A percentile compares a stretch with the other conserved stretches of the same genome.
Conservation (phyloP, 2,113 vertebrate genomes). For the Craseonycteris thonglongyai region DNA sequence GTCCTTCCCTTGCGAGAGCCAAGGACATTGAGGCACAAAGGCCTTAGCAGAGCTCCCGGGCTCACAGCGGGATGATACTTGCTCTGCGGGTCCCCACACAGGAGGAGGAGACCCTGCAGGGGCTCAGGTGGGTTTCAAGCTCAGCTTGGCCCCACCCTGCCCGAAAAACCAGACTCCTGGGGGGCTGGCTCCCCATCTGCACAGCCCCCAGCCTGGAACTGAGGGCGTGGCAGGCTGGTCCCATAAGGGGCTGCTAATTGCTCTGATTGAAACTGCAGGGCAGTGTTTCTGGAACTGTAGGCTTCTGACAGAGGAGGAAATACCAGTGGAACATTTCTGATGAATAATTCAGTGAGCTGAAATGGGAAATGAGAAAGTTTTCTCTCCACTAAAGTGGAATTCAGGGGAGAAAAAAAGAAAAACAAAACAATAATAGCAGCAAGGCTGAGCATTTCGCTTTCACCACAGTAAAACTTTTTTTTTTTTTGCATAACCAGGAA, state of each 20-base stretch:
- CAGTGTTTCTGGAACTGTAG: conserved; percentile 74
- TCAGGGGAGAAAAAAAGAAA: neutral
- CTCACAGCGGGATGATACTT: neutral
- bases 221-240: neutral
- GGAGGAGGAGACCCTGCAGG: neutral
- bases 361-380: conserved; percentile 76
- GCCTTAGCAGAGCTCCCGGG: neutral
- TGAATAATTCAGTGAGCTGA: conserved; percentile 81
- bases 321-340: conserved; percentile 74
- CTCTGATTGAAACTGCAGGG: conserved; percentile 73
- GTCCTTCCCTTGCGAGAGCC: neutral
- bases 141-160: neutral
- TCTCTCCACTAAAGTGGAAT: conserved; percentile 64
- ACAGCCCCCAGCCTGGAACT: neutral
- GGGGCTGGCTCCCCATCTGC: neutral
- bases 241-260: conserved; percentile 78
- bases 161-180: neutral
- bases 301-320: conserved; percentile 76
- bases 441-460: conserved; percentile 10
- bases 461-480: neutral
- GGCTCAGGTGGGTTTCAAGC: neutral
- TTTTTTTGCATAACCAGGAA: rapidly evolving
- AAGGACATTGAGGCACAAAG: neutral
- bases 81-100: neutral
- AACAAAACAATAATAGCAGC: neutral